Base-by-base conservation (phyloP, 2,888 invertebrate species). In the Phania funesta region DNA sequence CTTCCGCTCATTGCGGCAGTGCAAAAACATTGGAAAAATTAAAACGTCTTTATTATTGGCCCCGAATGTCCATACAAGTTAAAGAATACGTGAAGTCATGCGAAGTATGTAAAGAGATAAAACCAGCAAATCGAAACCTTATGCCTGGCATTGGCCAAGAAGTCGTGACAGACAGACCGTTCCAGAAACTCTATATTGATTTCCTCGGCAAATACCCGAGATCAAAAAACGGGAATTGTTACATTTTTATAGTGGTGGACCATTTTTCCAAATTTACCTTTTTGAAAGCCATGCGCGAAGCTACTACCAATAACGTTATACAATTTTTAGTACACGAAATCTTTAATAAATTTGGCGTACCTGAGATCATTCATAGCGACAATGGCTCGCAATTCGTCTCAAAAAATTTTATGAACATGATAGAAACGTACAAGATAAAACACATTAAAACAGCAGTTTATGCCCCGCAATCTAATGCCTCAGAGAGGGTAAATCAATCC, bases 381-480 rank as follows among this genome's bases (percentile, higher is more conserved):
- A 35, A 35, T 3, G 35, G 35, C 35, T 0, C 1, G 1, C 1
- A 35, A 35, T 35, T 35, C 11, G 9, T 9, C 9, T 11, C 11
- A 1, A 35, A 35, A 11, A 11, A 9, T 11, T 35, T 35, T 9
- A 1, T 2, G 1, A 11, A 35, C 1, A 11, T 35, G 11, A 9
- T 35, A 8, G 11, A 35, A 1, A 35, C 0, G 1, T 35, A 1
- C 9, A 3, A 3, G 3, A 11, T 35, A 1, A 35, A 35, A 11
- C 35, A 35, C 35, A 9, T 54, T 5, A 86, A 75, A 58, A 87
- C 84, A 38, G 84, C 86, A 0, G 58, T 65, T 3, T 88, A 89
- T 65, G 86, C 87, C n/a, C 87, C 88, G 0, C 89, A 89, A 78
- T 80, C 9, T 0, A 35, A 35, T 11, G 11, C 35, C 1, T 9